These are phyloP conservation scores for Hemicordylus capensis DNA, from an alignment of 2,113 vertebrate species.

Conservation along the genomic window DNA sequence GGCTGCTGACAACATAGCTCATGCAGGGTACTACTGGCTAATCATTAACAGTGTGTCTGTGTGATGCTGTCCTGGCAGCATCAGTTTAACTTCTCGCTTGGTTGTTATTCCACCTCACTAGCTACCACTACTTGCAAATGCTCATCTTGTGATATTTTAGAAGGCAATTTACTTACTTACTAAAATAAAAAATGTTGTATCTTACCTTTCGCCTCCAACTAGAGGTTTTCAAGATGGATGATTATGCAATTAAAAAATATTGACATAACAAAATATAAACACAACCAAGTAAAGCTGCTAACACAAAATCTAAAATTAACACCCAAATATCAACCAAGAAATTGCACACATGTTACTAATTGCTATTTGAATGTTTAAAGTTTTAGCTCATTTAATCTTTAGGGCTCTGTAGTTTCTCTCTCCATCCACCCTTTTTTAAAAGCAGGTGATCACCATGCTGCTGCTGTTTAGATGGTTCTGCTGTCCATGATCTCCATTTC, in stretches of 20 bases:
- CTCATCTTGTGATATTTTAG: neutral
- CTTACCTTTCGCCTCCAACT: no score
- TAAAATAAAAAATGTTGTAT: no score
- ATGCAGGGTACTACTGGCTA: neutral
- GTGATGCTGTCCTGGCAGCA: neutral
- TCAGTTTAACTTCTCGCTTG: neutral
- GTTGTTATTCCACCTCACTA: neutral
- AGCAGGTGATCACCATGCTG: neutral
- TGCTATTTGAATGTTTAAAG: neutral
- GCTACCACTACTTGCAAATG: neutral
- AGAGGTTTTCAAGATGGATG: no score
- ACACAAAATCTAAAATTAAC: no score
- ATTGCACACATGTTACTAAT: no score
- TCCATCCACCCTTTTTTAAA: neutral
- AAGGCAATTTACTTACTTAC: neutral
- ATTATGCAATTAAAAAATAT: no score
- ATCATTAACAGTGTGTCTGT: neutral
- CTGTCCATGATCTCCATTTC: no score
- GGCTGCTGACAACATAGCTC: neutral
- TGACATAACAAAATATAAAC: no score
- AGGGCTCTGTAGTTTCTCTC: neutral
- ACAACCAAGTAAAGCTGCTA: no score
- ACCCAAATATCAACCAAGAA: no score
- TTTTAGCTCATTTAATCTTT: neutral
- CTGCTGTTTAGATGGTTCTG: no score